These are phyloP conservation scores for Philereme transversata DNA, from an alignment of 2,888 invertebrate species.

Conservation along the genomic window DNA sequence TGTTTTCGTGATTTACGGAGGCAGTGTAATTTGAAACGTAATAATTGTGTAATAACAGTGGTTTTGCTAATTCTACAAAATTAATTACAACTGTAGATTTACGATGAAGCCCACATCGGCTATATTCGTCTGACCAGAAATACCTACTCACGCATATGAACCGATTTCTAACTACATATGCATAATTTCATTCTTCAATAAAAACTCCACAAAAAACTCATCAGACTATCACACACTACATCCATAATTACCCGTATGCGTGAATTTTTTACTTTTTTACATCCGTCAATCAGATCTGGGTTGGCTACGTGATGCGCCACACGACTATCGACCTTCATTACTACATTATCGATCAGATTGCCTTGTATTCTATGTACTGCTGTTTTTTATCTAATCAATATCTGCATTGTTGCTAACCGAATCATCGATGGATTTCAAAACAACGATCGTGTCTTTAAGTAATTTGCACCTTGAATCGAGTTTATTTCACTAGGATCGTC, in stretches of 20 bases:
- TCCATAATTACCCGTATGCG: conserved; percentile 33
- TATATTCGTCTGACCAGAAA: conserved; percentile 10
- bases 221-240: conserved; percentile 25
- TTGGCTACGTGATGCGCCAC: conserved; percentile 34
- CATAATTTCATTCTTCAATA: conserved; percentile 15
- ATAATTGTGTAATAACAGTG: conserved; percentile 20
- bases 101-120: conserved; percentile 4
- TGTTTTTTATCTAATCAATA: conserved; percentile 11
- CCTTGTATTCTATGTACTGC: conserved; percentile 14
- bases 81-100: conserved; percentile 12
- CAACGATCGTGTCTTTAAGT: conserved; percentile 25
- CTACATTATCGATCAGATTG: conserved; percentile 20
- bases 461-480: conserved; percentile 28
- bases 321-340: conserved; percentile 31
- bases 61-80: conserved; percentile 12
- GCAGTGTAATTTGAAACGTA: conserved; percentile 24
- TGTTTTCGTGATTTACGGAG: conserved; percentile 30
- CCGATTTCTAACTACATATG: conserved; percentile 24
- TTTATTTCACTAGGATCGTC: conserved; percentile 15
- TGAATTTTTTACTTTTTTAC: conserved; percentile 31
- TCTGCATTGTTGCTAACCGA: conserved; percentile 13
- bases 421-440: conserved; percentile 27
- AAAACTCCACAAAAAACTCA: conserved; percentile 31
- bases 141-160: conserved; percentile 7
- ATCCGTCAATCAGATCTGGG: conserved; percentile 32